Percentiles rank a stretch among this genome's conserved stretches.
These are phyloP conservation scores for Drosophila bifasciata DNA, from an alignment of 1,140 invertebrate genomes.

Conservation along the genomic window DNA sequence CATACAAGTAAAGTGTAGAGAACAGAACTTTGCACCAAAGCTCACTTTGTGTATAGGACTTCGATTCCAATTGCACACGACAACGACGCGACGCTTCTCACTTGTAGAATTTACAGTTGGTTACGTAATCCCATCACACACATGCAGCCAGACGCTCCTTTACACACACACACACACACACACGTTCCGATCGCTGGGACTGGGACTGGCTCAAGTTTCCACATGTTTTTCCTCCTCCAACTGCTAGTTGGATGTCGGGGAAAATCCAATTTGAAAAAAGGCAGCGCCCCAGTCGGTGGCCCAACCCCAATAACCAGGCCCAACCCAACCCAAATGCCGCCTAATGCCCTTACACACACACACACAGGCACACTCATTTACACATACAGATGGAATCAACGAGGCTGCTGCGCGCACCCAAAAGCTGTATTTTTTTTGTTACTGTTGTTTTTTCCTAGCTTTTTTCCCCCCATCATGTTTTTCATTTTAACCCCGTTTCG, in stretches of 20 bases:
- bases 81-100: slow-evolving; percentile 39
- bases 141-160: slow-evolving; percentile 62
- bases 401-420: slow-evolving; percentile 69
- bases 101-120: slow-evolving; percentile 78
- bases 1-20: slow-evolving; percentile 17
- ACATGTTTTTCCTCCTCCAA: slow-evolving; percentile 70
- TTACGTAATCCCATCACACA: slow-evolving; percentile 69
- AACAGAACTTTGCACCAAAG: slow-evolving; percentile 41
- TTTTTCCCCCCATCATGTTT: slow-evolving; percentile 71
- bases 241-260: slow-evolving; percentile 24
- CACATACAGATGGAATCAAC: slow-evolving; percentile 24
- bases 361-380: neutral
- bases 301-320: slow-evolving; percentile 56
- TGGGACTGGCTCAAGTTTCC: slow-evolving; percentile 72
- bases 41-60: slow-evolving; percentile 60
- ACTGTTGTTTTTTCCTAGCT: slow-evolving; percentile 62
- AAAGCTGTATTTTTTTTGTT: slow-evolving; percentile 52
- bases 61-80: slow-evolving; percentile 55
- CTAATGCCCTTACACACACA: slow-evolving; percentile 68
- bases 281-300: slow-evolving; percentile 36
- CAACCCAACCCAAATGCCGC: slow-evolving; percentile 70
- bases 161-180: slow-evolving; percentile 30
- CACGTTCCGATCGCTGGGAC: neutral
- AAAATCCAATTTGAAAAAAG: slow-evolving; percentile 51
- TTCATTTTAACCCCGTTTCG: slow-evolving; percentile 82